These are phyloP conservation scores for Axea sp. DNA, from an alignment of 2,888 invertebrate species.

Conservation along the genomic window DNA sequence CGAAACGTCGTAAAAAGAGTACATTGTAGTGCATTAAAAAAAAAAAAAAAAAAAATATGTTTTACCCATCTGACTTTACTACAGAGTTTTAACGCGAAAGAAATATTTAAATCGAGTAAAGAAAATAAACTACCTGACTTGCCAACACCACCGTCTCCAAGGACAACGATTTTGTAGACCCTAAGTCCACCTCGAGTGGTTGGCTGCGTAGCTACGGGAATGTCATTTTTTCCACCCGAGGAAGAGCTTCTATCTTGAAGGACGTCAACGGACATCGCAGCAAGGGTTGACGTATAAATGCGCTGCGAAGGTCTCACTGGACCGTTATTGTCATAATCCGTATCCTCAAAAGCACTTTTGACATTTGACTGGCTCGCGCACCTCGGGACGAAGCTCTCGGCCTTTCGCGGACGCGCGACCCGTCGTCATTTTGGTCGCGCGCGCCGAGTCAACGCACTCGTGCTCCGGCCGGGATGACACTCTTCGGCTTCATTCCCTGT, in stretches of 20 bases:
- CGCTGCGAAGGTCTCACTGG: conserved; percentile 28
- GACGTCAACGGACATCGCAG: conserved; percentile 56
- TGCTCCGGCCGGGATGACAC: not conserved
- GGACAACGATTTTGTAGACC: conserved; percentile 93
- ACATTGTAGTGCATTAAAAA: too few relatives aligned
- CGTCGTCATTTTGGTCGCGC: conserved; percentile 41
- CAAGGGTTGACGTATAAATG: conserved; percentile 30
- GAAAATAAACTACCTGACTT: conserved; percentile 87
- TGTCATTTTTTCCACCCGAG: conserved; percentile 70
- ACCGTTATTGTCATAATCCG: conserved; percentile 46
- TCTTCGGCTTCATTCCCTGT: conserved; percentile 6
- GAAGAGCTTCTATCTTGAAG: conserved; percentile 59
- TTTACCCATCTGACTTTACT: too few relatives aligned
- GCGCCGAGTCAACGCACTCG: conserved; percentile 40
- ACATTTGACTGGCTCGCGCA: conserved; percentile 47
- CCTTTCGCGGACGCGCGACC: conserved; percentile 25
- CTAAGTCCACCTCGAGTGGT: conserved; percentile 82
- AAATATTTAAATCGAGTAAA: too few relatives aligned
- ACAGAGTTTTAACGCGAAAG: too few relatives aligned
- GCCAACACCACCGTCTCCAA: conserved; percentile 95
- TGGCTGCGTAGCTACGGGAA: conserved; percentile 72
- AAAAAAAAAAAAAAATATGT: too few relatives aligned
- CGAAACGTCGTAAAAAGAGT: too few relatives aligned
- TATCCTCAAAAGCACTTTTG: conserved; percentile 44
- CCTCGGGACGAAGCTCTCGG: conserved; percentile 37